Conservation (phyloP, 2,797 vertebrate species). For the Pangasius larnaudii region DNA sequence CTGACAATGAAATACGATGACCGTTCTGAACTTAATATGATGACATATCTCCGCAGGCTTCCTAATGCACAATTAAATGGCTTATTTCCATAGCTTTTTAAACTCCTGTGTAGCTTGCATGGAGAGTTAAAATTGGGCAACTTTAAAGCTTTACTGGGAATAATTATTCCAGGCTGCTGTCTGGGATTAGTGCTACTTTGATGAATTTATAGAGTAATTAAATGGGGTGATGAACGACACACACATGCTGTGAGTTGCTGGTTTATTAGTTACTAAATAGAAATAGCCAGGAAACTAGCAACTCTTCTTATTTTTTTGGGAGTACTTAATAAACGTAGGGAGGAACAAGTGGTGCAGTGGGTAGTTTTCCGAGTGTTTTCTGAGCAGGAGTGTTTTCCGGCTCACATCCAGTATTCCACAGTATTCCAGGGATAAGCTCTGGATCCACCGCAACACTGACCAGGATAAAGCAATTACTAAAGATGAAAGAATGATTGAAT, state of each 20-base stretch:
- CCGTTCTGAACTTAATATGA: slow-evolving; percentile 1
- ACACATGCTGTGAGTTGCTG: background rate
- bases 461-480: background rate
- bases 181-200: slow-evolving; percentile 22
- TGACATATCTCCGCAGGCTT: slow-evolving; percentile 7
- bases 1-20: slow-evolving; percentile 33
- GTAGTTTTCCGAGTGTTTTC: too few relatives aligned
- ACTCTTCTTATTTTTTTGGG: background rate
- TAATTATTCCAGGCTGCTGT: slow-evolving; percentile 41
- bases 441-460: background rate
- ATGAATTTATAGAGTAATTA: slow-evolving; percentile 33
- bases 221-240: slow-evolving; percentile 26
- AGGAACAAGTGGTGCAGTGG: background rate
- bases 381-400: background rate
- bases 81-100: slow-evolving; percentile 1
- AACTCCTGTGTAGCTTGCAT: background rate
- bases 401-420: background rate
- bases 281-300: background rate
- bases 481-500: background rate
- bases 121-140: slow-evolving; percentile 15
- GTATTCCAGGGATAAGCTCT: background rate
- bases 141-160: slow-evolving; percentile 30
- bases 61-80: slow-evolving; percentile 9
- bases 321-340: background rate
- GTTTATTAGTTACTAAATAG: background rate